Percentiles rank a stretch among this genome's conserved stretches.
These are phyloP conservation scores for Artemia franciscana DNA, from an alignment of 1,140 invertebrate species.

Conservation along the genomic window DNA sequence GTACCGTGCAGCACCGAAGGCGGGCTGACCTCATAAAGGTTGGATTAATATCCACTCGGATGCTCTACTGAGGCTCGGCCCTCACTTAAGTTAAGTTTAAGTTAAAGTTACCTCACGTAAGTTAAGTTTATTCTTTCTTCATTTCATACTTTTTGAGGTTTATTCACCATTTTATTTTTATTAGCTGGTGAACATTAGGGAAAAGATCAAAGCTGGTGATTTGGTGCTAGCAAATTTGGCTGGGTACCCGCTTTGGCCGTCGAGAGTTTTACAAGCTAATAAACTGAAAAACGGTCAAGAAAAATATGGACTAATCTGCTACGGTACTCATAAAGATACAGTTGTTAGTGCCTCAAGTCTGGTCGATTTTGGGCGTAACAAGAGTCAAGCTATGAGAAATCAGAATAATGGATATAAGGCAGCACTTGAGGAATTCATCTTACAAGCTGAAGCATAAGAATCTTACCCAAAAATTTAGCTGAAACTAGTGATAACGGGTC, in stretches of 20 bases:
- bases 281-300: not conserved
- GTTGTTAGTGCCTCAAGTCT: not conserved
- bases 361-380: not conserved
- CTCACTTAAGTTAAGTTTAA: too few relatives aligned
- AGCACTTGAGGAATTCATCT: not conserved
- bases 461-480: not conserved
- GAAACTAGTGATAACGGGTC: not conserved
- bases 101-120: too few relatives aligned
- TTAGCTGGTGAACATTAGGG: not conserved
- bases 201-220: not conserved
- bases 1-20: too few relatives aligned
- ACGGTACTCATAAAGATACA: not conserved
- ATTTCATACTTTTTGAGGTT: too few relatives aligned
- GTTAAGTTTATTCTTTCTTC: too few relatives aligned
- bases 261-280: not conserved
- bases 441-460: not conserved
- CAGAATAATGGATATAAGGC: not conserved
- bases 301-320: not conserved
- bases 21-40: too few relatives aligned
- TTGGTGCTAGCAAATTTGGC: not conserved
- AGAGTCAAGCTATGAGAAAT: not conserved
- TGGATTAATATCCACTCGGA: too few relatives aligned
- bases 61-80: too few relatives aligned
- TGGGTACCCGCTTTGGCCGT: not conserved
- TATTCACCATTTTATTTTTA: too few relatives aligned